These are phyloP conservation scores for Latrodectus geometricus DNA, from an alignment of 1,140 invertebrate species.

Conservation along the genomic window DNA sequence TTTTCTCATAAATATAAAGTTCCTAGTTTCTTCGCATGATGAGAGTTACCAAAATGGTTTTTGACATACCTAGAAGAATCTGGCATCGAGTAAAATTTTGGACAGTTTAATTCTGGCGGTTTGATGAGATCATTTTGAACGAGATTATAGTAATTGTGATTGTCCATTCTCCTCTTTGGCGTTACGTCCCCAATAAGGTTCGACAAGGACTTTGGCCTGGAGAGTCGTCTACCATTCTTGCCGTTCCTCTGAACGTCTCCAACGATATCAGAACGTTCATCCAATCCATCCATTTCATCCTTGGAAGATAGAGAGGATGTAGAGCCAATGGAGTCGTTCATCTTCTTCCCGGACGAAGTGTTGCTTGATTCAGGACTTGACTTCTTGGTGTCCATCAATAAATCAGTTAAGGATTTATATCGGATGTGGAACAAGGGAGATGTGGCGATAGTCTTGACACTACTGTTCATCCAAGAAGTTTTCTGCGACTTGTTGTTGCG, in stretches of 20 bases:
- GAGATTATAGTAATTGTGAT: constrained; percentile 54
- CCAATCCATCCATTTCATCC: constrained; percentile 74
- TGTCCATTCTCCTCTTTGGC: constrained; percentile 48
- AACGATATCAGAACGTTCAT: constrained; percentile 75
- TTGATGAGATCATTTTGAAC: constrained; percentile 57
- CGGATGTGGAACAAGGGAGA: constrained; percentile 85
- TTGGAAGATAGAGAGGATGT: constrained; percentile 74
- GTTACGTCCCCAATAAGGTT: constrained; percentile 70
- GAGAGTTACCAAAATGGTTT: constrained; percentile 31
- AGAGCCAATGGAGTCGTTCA: constrained; percentile 4
- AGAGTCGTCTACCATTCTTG: constrained; percentile 63
- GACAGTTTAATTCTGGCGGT: constrained; percentile 34
- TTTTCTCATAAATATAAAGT: constrained; percentile 53
- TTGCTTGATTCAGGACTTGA: constrained; percentile 83
- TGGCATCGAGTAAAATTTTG: constrained; percentile 55
- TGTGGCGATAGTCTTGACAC: constrained; percentile 71
- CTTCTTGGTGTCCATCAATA: constrained; percentile 76
- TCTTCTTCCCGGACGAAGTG: constrained; percentile 19
- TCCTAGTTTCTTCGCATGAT: constrained; percentile 49
- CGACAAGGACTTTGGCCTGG: constrained; percentile 80
- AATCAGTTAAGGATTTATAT: constrained; percentile 84
- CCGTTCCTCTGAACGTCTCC: constrained; percentile 25
- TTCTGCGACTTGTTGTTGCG: constrained; percentile 30
- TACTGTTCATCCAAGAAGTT: constrained; percentile 21
- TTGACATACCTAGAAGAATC: constrained; percentile 43